Conservation (phyloP, 2,797 vertebrate genomes). For the Mustela erminea region DNA sequence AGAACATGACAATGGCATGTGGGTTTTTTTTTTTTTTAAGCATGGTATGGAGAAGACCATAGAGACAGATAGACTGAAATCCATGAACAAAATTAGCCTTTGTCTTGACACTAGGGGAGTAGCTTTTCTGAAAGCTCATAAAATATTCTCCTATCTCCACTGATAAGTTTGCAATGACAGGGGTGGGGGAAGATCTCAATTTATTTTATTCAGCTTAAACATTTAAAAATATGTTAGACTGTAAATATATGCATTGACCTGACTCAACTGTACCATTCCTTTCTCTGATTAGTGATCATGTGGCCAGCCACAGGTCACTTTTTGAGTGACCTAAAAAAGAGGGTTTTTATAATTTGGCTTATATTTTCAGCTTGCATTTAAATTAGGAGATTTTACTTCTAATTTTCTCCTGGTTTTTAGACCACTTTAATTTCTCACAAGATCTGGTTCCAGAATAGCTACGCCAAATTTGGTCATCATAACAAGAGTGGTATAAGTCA, state of each 20-base stretch:
- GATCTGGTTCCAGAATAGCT: conserved; percentile 57
- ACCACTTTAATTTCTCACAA: conserved; percentile 47
- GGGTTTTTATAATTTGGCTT: conserved; percentile 20
- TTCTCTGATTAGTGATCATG: not conserved
- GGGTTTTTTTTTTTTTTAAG: not conserved
- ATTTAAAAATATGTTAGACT: not conserved
- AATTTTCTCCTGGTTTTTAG: conserved; percentile 47
- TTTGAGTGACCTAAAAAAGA: not conserved
- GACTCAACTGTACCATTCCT: not conserved
- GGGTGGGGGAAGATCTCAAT: not conserved
- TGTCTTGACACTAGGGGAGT: conserved; percentile 4
- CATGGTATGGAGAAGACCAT: not conserved
- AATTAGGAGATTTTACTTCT: conserved; percentile 28
- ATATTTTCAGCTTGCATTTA: conserved; percentile 58
- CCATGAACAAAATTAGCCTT: conserved; percentile 31
- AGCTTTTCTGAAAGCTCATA: conserved; percentile 59
- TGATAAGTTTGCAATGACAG: conserved; percentile 42
- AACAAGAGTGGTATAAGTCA: not conserved
- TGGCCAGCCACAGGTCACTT: not conserved
- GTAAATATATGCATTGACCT: conserved; percentile 17
- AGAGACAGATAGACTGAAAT: not conserved
- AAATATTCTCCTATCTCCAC: conserved; percentile 25
- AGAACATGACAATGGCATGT: conserved; percentile 9
- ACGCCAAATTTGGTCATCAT: conserved; percentile 49
- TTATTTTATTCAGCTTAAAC: conserved; percentile 46